Conservation (phyloP, 2,113 vertebrate species). For the Gasterosteus nipponicus region DNA sequence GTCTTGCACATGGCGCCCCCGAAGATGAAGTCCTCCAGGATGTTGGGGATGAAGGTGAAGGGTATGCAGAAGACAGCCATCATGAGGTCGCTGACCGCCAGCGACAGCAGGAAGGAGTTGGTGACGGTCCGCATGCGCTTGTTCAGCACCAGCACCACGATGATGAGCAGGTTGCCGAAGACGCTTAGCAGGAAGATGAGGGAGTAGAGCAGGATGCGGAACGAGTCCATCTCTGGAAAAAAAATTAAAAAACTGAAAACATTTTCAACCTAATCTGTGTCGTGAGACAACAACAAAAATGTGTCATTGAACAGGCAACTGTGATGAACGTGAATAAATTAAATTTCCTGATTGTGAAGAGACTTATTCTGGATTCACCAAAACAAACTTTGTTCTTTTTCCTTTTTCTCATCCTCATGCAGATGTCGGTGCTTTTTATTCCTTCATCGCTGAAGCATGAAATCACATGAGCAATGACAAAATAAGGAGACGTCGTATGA, state of each 20-base stretch:
- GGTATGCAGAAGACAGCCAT: slow-evolving; percentile 96
- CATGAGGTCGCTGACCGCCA: slow-evolving; percentile 94
- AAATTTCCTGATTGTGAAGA: background rate
- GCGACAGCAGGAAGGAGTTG: slow-evolving; percentile 94
- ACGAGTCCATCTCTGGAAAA: slow-evolving; percentile 83
- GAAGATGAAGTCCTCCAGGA: slow-evolving; percentile 93
- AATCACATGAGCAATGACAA: slow-evolving; percentile 9
- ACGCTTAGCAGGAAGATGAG: slow-evolving; percentile 91
- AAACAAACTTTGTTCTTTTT: background rate
- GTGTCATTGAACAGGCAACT: background rate
- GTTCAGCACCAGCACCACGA: slow-evolving; percentile 88
- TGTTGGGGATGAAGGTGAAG: slow-evolving; percentile 93
- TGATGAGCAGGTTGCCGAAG: slow-evolving; percentile 90
- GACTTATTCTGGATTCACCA: background rate
- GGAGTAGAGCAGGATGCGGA: slow-evolving; percentile 88
- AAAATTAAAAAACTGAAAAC: too few species aligned
- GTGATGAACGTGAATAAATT: slow-evolving; percentile 6
- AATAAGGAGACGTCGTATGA: background rate
- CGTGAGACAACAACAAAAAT: background rate
- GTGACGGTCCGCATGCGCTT: slow-evolving; percentile 94
- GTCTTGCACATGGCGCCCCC: slow-evolving; percentile 91
- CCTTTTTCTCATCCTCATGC: background rate
- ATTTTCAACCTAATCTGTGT: too few species aligned
- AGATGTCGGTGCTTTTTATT: background rate
- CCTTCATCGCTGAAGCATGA: background rate